These are phyloP conservation scores for Phasia obesa DNA, from an alignment of 2,888 invertebrate genomes.

Conservation along the genomic window DNA sequence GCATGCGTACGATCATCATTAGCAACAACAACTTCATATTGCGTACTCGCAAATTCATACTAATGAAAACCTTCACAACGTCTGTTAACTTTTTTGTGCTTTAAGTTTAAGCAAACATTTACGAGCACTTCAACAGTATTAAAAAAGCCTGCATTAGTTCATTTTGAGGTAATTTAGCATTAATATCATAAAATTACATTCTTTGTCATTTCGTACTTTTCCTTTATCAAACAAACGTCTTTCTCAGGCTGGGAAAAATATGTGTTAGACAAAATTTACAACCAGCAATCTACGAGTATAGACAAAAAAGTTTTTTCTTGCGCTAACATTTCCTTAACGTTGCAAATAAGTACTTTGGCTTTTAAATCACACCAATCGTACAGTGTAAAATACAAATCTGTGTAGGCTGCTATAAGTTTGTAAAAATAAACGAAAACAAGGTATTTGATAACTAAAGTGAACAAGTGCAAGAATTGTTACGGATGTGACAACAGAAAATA, in stretches of 20 bases:
- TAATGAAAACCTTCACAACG: slow-evolving; percentile 40
- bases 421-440: neutral
- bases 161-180: slow-evolving; percentile 65
- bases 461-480: slow-evolving; percentile 61
- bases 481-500: slow-evolving; percentile 9
- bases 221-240: neutral
- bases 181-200: slow-evolving; percentile 61
- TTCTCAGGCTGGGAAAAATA: slow-evolving; percentile 49
- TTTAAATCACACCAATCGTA: slow-evolving; percentile 52
- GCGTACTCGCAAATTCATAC: slow-evolving; percentile 1
- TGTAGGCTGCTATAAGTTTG: slow-evolving; percentile 57
- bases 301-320: slow-evolving; percentile 12
- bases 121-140: slow-evolving; percentile 36
- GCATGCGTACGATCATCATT: slow-evolving; percentile 47
- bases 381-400: slow-evolving; percentile 61
- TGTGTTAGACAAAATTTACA: slow-evolving; percentile 35
- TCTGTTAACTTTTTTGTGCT: neutral
- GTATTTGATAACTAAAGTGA: slow-evolving; percentile 60
- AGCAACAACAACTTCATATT: neutral
- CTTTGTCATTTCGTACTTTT: slow-evolving; percentile 11
- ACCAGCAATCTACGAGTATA: neutral
- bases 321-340: slow-evolving; percentile 56
- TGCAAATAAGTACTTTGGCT: slow-evolving; percentile 8
- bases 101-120: slow-evolving; percentile 35
- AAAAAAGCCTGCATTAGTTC: slow-evolving; percentile 56